Evolutionary conservation across 2,113 vertebrate genomes (phyloP).

Genomic region (Mola mola): DNA sequence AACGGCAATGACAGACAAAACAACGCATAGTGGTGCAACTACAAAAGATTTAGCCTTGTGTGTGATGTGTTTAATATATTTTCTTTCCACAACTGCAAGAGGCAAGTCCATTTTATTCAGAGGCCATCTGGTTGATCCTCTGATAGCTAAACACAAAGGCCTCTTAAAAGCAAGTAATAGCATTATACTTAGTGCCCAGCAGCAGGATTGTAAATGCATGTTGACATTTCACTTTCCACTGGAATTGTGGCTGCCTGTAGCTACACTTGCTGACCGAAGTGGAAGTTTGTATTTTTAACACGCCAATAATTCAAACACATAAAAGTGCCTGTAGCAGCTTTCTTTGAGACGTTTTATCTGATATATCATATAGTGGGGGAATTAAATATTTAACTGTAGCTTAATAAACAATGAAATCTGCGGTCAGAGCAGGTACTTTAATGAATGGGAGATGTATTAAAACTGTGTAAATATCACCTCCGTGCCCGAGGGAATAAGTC

Average conservation of each 20-base stretch:
- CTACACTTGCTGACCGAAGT: slow-evolving; percentile 54
- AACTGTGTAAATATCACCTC: slow-evolving; percentile 7
- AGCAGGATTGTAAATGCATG: slow-evolving; percentile 70
- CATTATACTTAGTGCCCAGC: slow-evolving; percentile 47
- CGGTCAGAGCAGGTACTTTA: slow-evolving; percentile 1
- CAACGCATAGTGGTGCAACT: neutral
- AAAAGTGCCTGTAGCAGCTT: slow-evolving; percentile 46
- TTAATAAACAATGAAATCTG: slow-evolving; percentile 15
- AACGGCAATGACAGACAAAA: slow-evolving; percentile 5
- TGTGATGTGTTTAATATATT: neutral
- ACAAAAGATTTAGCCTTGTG: too few relatives aligned
- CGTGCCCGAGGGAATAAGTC: neutral
- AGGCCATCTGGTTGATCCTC: slow-evolving; percentile 45
- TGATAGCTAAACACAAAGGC: slow-evolving; percentile 32
- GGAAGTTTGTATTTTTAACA: slow-evolving; percentile 80
- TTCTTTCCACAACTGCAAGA: slow-evolving; percentile 4
- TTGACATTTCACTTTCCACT: slow-evolving; percentile 74
- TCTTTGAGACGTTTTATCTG: slow-evolving; percentile 1
- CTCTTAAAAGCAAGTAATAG: slow-evolving; percentile 48
- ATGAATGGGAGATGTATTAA: too few relatives aligned
- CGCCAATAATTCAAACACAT: slow-evolving; percentile 82
- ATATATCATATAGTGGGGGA: neutral
- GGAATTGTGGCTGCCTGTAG: slow-evolving; percentile 50
- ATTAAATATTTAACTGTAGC: slow-evolving; percentile 34
- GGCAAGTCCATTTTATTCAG: slow-evolving; percentile 32